Evolutionary conservation across 2,888 invertebrate species (phyloP).

Genomic region (Blomia tropicalis): DNA sequence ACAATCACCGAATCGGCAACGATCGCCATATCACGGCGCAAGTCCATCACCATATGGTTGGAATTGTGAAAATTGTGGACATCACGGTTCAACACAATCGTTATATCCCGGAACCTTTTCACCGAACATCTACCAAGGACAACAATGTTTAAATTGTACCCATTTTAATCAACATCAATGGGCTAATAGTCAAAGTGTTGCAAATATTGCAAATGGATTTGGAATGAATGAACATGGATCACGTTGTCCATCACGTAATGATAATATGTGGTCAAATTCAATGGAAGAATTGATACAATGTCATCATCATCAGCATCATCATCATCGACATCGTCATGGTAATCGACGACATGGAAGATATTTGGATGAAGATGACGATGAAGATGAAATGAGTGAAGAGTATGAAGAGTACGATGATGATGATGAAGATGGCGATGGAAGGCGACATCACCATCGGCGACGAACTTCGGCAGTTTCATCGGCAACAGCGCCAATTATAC

Average conservation of each 20-base stretch:
- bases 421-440: not conserved
- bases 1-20: not conserved
- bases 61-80: not conserved
- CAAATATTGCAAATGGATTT: not conserved
- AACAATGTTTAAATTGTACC: not conserved
- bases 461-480: not conserved
- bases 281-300: not conserved
- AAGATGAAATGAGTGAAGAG: not conserved
- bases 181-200: not conserved
- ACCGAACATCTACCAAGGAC: not conserved
- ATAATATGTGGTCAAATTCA: not conserved
- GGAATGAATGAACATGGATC: not conserved
- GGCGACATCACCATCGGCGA: not conserved
- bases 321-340: not conserved
- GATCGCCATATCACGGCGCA: not conserved
- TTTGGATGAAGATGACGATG: slow-evolving; percentile 16
- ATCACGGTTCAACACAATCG: slow-evolving; percentile 2
- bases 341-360: not conserved
- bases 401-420: slow-evolving; percentile 6
- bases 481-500: not conserved
- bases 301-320: not conserved
- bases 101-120: not conserved
- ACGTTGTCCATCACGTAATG: not conserved
- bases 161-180: not conserved
- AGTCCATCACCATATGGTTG: not conserved